A percentile compares a stretch with the other conserved stretches of the same genome.
phyloP scores from a whole-genome alignment of 2,113 vertebrate species.

The Tachycineta bicolor region DNA sequence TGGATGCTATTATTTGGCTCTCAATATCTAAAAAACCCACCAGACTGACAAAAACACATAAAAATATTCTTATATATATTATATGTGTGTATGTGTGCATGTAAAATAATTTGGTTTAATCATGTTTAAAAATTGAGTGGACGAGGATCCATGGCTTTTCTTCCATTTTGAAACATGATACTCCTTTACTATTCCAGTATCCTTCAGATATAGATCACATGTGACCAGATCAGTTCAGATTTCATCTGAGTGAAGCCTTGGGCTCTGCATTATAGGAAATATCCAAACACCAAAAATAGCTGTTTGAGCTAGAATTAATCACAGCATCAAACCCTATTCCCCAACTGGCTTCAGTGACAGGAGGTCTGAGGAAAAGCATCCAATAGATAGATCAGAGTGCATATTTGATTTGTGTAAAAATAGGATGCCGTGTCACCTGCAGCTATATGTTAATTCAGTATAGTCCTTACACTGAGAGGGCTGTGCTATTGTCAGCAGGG shows the following conservation, averaged over 20 bases:
- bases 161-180: neutral
- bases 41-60: neutral
- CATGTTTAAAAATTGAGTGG: neutral
- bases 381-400: neutral
- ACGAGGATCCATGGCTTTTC: neutral
- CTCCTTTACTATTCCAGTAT: neutral
- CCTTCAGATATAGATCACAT: neutral
- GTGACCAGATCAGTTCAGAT: neutral
- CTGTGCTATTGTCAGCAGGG: neutral
- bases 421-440: neutral
- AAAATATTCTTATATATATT: neutral
- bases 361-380: neutral
- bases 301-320: conserved; percentile 23
- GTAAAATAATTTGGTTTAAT: neutral
- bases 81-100: rapidly evolving
- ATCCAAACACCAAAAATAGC: conserved; percentile 26
- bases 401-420: conserved; percentile 4
- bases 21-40: neutral
- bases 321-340: neutral
- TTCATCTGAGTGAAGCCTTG: neutral
- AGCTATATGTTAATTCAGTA: neutral
- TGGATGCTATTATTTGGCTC: neutral
- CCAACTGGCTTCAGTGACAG: conserved; percentile 25
- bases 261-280: conserved; percentile 7
- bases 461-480: neutral